Base-by-base conservation (phyloP, 2,888 invertebrate species). In the Stictocephala bisonia region DNA sequence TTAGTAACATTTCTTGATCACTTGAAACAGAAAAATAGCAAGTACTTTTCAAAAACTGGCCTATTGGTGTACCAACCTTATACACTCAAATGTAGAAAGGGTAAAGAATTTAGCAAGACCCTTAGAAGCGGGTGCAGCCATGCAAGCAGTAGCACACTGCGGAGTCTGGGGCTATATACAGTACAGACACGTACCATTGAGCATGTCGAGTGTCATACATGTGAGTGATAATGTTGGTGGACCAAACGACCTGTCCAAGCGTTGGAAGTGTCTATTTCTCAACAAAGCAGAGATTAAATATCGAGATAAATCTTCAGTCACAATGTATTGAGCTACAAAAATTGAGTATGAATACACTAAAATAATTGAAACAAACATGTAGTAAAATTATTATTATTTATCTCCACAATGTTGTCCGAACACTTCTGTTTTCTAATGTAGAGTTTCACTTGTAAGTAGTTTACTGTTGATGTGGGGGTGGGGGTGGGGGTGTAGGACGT, bases 161-260 rank as follows among this genome's bases (percentile, higher is more conserved):
- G 44, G 15, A 15, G n/a, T n/a, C 56, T n/a, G 40, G 64, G 64
- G 44, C 27, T 64, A 64, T 64, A 22, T 64, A 64, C 64, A 64
- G 44, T n/a, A n/a, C n/a, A n/a, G n/a, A n/a, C n/a, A n/a, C n/a
- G n/a, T n/a, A n/a, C n/a, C n/a, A n/a, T n/a, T 40, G 64, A 64
- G 60, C 60, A 60, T 64, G 64, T 64, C 60, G 51, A 24, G 51
- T 51, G 13, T 3, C 18, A 18, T 26, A 56, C 56, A 64, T 73
- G 73, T 73, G 73, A 73, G 73, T 73, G 70, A 73, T 73, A 73
- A 64, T 73, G 73, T 73, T 73, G 73, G 73, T 73, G 70, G 53
- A 70, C 73, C 73, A 72, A n/a, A n/a, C n/a, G n/a, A n/a, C n/a
- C n/a, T n/a, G n/a, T n/a, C n/a, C n/a, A n/a, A n/a, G n/a, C n/a